These are phyloP conservation scores for Schizothorax lantsangensis DNA, from an alignment of 2,797 vertebrate species.

Conservation along the genomic window DNA sequence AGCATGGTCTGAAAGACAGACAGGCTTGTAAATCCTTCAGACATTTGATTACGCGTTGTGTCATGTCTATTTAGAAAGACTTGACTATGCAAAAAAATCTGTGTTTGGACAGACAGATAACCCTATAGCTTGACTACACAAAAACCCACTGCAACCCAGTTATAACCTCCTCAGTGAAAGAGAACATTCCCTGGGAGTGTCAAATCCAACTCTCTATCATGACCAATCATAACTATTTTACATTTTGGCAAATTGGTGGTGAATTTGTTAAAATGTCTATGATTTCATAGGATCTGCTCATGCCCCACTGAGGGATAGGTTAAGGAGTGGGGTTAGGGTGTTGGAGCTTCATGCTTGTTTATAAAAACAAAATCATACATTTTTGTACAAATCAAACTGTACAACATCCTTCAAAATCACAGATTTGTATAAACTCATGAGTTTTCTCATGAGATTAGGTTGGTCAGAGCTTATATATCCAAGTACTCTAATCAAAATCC, in stretches of 20 bases:
- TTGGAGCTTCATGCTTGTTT: background rate
- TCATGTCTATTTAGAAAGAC: background rate
- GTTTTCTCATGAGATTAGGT: background rate
- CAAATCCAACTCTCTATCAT: background rate
- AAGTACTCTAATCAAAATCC: background rate
- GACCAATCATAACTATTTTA: background rate
- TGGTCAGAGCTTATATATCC: background rate
- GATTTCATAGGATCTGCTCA: background rate
- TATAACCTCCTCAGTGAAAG: background rate
- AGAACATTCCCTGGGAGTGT: background rate
- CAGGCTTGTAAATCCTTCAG: too few species aligned
- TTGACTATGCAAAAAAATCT: background rate
- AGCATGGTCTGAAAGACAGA: background rate
- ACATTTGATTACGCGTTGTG: background rate
- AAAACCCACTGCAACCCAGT: background rate
- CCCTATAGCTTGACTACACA: background rate
- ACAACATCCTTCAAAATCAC: background rate
- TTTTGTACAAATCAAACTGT: background rate
- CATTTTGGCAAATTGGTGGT: background rate
- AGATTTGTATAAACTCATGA: too few species aligned
- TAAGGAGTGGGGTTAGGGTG: background rate
- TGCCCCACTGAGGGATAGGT: background rate
- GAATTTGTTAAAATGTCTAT: background rate
- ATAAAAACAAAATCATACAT: background rate
- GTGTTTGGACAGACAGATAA: background rate